phyloP scores from a whole-genome alignment of 2,888 invertebrate genomes.

The Papilio elwesi region DNA sequence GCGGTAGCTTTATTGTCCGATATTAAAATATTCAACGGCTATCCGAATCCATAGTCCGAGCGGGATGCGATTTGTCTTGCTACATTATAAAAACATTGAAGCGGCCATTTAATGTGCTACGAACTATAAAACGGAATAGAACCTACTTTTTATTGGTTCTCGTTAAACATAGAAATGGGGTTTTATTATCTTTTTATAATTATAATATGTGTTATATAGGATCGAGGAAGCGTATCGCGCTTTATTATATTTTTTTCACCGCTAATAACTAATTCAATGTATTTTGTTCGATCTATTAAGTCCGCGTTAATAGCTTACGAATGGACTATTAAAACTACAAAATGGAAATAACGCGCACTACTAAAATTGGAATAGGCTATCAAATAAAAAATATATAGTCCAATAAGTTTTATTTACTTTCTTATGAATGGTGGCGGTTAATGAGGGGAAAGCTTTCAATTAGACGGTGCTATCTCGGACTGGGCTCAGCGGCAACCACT shows the following conservation, averaged over 20 bases:
- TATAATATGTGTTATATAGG: slow-evolving; percentile 45
- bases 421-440: slow-evolving; percentile 13
- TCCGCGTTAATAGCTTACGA: slow-evolving; percentile 28
- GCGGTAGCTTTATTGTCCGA: slow-evolving; percentile 78
- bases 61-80: slow-evolving; percentile 75
- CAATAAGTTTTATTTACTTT: slow-evolving; percentile 29
- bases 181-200: slow-evolving; percentile 50
- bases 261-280: slow-evolving; percentile 39
- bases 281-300: slow-evolving; percentile 29
- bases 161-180: slow-evolving; percentile 54
- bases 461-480: background rate
- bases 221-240: slow-evolving; percentile 29
- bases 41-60: slow-evolving; percentile 63
- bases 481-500: slow-evolving; percentile 2
- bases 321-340: slow-evolving; percentile 45
- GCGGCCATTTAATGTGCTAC: slow-evolving; percentile 64
- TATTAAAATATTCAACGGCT: slow-evolving; percentile 62
- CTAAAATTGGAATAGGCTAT: slow-evolving; percentile 39
- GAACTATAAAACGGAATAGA: slow-evolving; percentile 68
- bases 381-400: slow-evolving; percentile 10
- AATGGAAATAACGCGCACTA: slow-evolving; percentile 41
- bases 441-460: slow-evolving; percentile 27
- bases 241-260: slow-evolving; percentile 30
- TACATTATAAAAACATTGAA: slow-evolving; percentile 75
- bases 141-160: slow-evolving; percentile 71